A percentile compares a stretch with the other conserved stretches of the same genome.
Conservation (phyloP, 1,140 invertebrate species). For the Laodelphax striatellus region DNA sequence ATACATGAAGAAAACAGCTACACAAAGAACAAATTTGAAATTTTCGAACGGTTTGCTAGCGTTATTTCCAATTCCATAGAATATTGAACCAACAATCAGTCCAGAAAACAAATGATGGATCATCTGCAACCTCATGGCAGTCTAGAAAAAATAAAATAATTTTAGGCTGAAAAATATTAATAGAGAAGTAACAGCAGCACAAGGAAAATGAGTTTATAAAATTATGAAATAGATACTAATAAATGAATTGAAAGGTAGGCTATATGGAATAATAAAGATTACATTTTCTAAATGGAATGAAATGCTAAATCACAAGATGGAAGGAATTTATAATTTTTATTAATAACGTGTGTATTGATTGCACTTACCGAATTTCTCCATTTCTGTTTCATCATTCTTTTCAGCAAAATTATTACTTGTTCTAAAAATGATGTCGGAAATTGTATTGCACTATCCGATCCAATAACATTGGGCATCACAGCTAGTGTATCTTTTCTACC, state of each 20-base stretch:
- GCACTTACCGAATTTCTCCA: constrained; percentile 32
- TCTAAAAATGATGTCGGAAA: constrained; percentile 38
- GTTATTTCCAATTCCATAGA: constrained; percentile 40
- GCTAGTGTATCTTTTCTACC: constrained; percentile 22
- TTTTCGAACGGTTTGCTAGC: constrained; percentile 38
- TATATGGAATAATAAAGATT: no score
- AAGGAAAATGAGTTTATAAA: no score
- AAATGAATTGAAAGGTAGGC: no score
- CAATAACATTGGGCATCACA: constrained; percentile 17
- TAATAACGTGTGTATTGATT: no score
- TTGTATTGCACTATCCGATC: constrained; percentile 18
- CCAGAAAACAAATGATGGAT: constrained; percentile 40
- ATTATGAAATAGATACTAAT: no score
- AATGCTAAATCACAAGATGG: no score
- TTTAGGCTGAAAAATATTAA: no score
- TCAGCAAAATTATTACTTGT: constrained; percentile 39
- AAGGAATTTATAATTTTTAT: no score
- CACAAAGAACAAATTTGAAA: constrained; percentile 44
- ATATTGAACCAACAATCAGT: constrained; percentile 40
- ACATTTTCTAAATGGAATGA: no score
- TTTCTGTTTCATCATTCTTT: constrained; percentile 40
- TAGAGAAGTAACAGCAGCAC: no score
- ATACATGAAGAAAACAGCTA: constrained; percentile 47
- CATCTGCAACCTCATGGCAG: constrained; percentile 40
- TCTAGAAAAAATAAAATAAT: constrained; percentile 25